These are phyloP conservation scores for Anguilla megastoma DNA, from an alignment of 2,797 vertebrate genomes.

Conservation along the genomic window DNA sequence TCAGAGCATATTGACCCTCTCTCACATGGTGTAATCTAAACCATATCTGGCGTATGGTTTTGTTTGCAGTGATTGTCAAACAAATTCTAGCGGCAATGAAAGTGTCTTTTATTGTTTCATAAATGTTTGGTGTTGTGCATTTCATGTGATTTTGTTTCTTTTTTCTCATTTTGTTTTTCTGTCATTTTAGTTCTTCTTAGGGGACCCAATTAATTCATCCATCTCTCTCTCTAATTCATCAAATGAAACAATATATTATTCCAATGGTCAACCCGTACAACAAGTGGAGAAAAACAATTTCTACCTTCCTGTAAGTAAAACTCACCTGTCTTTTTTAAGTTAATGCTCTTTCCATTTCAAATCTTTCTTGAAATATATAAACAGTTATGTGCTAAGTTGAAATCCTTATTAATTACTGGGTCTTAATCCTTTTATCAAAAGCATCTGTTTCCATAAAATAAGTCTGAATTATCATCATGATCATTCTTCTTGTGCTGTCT, in stretches of 20 bases:
- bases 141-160: background rate
- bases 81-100: background rate
- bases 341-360: constrained; percentile 1
- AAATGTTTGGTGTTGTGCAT: background rate
- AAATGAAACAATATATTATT: constrained; percentile 76
- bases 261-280: constrained; percentile 68
- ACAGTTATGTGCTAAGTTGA: background rate
- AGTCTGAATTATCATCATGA: background rate
- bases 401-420: background rate
- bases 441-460: background rate
- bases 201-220: constrained; percentile 67
- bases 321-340: background rate
- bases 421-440: no score
- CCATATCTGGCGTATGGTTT: background rate
- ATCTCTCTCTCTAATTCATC: constrained; percentile 78
- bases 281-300: constrained; percentile 82
- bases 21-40: no score
- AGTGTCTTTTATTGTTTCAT: background rate
- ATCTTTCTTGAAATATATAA: background rate
- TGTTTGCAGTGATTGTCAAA: background rate
- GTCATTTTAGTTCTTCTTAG: constrained; percentile 87
- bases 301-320: constrained; percentile 91
- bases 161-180: background rate
- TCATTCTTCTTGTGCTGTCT: background rate
- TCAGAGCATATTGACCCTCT: no score